These are phyloP conservation scores for Arbacia lixula DNA, from an alignment of 53 echinoderm and acorn worm species.

Conservation along the genomic window DNA sequence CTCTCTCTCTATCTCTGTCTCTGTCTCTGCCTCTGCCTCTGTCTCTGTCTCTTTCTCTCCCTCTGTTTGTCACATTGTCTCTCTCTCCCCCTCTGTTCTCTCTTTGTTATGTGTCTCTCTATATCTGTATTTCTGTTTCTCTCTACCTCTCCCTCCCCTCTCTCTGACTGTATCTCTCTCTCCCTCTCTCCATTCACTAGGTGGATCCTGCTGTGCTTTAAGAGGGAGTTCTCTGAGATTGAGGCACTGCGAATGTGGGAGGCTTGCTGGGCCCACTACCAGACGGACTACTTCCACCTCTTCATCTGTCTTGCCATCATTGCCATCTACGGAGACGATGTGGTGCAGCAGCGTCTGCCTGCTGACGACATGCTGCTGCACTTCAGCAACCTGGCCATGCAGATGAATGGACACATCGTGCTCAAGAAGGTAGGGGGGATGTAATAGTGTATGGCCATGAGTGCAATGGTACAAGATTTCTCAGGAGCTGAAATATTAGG, in stretches of 20 bases:
- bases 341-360: slow-evolving; percentile 92
- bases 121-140: no score
- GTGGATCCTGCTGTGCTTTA: slow-evolving; percentile 98
- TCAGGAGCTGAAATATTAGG: no score
- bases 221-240: slow-evolving; percentile 90
- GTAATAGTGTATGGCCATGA: no score
- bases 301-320: slow-evolving; percentile 95
- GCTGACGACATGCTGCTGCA: slow-evolving; percentile 98
- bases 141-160: no score
- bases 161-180: no score
- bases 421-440: slow-evolving; percentile 76
- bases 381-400: slow-evolving; percentile 98
- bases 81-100: no score
- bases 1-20: no score
- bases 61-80: no score
- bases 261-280: slow-evolving; percentile 97
- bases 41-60: no score
- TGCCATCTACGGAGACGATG: slow-evolving; percentile 91
- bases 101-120: no score
- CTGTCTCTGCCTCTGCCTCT: no score
- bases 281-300: slow-evolving; percentile 98
- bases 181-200: slow-evolving; percentile 19
- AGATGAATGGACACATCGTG: slow-evolving; percentile 93
- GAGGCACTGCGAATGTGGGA: slow-evolving; percentile 98
- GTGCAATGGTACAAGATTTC: no score